Percentiles rank a stretch among this genome's conserved stretches.
Conservation (phyloP, 2,113 vertebrate genomes). For the Epinephelus fuscoguttatus region DNA sequence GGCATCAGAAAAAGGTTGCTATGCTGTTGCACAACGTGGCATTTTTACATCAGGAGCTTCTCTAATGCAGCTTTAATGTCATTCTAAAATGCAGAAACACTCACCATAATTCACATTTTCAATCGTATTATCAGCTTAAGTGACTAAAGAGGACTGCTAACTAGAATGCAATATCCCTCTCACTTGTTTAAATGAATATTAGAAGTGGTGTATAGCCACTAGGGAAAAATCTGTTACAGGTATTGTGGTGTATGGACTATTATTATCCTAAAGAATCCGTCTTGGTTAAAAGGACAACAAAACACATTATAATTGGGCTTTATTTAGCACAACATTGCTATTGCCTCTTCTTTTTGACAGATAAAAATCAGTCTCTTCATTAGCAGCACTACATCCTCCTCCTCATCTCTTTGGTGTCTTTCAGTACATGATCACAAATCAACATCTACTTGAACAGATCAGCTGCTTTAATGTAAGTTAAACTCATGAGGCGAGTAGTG, state of each 20-base stretch:
- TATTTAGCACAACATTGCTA: neutral
- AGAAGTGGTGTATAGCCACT: neutral
- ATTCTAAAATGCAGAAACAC: constrained; percentile 37
- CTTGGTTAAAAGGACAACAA: constrained; percentile 1
- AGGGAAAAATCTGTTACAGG: neutral
- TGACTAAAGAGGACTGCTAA: constrained; percentile 6
- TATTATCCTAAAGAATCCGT: neutral
- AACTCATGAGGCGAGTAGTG: neutral
- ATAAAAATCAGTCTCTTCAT: neutral
- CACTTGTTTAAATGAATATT: neutral
- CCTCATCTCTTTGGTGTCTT: neutral
- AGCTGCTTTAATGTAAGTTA: constrained; percentile 11
- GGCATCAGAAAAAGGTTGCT: constrained; percentile 10
- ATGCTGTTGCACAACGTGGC: constrained; percentile 8
- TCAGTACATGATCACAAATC: neutral
- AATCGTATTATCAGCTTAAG: constrained; percentile 43
- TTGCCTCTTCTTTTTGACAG: neutral
- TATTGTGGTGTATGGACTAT: neutral
- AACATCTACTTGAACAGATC: neutral
- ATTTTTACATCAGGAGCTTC: constrained; percentile 17
- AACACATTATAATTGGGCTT: neutral
- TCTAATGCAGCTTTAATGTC: constrained; percentile 19
- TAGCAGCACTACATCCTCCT: neutral
- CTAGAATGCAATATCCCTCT: neutral
- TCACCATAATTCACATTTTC: constrained; percentile 53